Base-by-base conservation (phyloP, 37 sponge, comb jelly and placozoan species). In the Oopsacas minuta region DNA sequence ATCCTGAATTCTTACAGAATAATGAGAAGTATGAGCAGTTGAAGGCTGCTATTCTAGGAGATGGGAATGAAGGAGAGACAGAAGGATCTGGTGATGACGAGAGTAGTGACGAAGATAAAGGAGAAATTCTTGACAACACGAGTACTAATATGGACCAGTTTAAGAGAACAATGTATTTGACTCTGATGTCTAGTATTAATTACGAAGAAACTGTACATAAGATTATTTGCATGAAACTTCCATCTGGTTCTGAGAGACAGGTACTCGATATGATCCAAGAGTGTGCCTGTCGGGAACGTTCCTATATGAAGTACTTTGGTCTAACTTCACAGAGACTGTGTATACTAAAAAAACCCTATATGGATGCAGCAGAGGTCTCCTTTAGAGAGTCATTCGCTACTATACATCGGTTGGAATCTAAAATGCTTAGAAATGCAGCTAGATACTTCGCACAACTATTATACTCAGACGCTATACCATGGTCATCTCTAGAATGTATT, bases 131-230 rank as follows among this genome's bases (percentile, higher is more conserved):
- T 0, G 99, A 98, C 84, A 51, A 84, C 84, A 98, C 99, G 0
- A 86, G 92, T 22, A 81, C 91, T 22, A 90, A 90, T 39, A 52
- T 86, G 36, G 81, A 92, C 37, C 88, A 86, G 1, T 36, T 98
- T 30, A 52, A 96, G 12, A 87, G 99, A 39, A 91, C 90, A 30
- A 92, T 98, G 38, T 98, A 98, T 84, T 90, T 98, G 34, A 98
- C 99, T 37, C 91, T 98, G 69, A 92, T 92, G 96, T 93, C 94
- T 0, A 92, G 96, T 85, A 81, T 95, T 75, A 91, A 90, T 39
- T 97, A 86, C 89, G 99, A 98, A 39, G 99, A 98, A 87, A 95
- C 96, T 82, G 96, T 92, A 25, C 99, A 98, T 86, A 98, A 98
- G 84, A 82, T 98, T 17, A 51, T 93, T 37, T 92, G 95, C 81